Percentiles rank a stretch among this genome's conserved stretches.
Evolutionary conservation across 2,888 invertebrate species (phyloP).

Genomic region (Anodontia alba): DNA sequence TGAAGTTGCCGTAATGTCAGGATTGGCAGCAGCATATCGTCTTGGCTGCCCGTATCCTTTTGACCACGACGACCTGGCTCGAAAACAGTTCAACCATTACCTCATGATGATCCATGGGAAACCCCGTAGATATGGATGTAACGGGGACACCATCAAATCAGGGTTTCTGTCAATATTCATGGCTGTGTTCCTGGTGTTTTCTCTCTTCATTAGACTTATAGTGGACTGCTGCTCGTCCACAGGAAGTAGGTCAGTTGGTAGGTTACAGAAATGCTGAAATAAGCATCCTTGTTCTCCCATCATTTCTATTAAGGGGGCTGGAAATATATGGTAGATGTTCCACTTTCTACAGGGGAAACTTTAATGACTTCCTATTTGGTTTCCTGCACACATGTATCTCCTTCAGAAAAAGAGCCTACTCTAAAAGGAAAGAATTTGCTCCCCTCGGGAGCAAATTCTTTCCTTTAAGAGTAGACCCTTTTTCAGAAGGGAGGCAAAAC

Average conservation of each 20-base stretch:
- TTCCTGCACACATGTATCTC: too few species aligned
- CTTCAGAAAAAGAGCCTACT: too few species aligned
- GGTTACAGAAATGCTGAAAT: neutral
- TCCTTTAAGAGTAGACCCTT: too few species aligned
- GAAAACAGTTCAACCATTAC: slow-evolving; percentile 77
- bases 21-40: slow-evolving; percentile 73
- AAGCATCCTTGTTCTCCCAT: too few species aligned
- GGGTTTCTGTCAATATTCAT: slow-evolving; percentile 65
- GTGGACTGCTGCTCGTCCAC: slow-evolving; percentile 27
- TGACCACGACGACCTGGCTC: slow-evolving; percentile 69
- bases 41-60: slow-evolving; percentile 77
- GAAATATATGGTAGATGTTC: too few species aligned
- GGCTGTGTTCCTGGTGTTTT: slow-evolving; percentile 62
- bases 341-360: too few species aligned
- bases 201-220: slow-evolving; percentile 51
- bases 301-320: too few species aligned
- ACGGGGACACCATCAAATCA: slow-evolving; percentile 61
- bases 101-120: slow-evolving; percentile 73
- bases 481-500: too few species aligned
- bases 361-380: too few species aligned
- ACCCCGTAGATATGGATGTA: slow-evolving; percentile 62
- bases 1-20: slow-evolving; percentile 77
- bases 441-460: too few species aligned
- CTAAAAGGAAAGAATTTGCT: too few species aligned
- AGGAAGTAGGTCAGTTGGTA: slow-evolving; percentile 1